Evolutionary conservation across 2,797 vertebrate species (phyloP).

Genomic region (Sebastes vulpes): DNA sequence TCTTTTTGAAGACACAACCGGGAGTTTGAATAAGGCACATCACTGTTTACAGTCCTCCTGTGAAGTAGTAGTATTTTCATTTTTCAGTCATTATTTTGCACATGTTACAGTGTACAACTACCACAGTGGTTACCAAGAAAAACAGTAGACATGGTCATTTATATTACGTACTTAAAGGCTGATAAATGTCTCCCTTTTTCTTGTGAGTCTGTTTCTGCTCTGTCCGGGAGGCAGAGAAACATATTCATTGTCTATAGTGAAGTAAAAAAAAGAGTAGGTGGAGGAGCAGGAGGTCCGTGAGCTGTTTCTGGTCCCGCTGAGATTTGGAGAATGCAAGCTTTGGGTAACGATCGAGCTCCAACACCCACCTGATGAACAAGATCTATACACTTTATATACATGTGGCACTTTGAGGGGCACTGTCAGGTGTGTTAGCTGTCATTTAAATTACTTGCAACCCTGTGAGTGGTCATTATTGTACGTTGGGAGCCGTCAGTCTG

Average conservation of each 20-base stretch:
- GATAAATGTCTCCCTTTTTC: slow-evolving; percentile 81
- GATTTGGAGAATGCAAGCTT: background rate
- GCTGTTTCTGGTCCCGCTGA: slow-evolving; percentile 10
- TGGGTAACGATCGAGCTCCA: background rate
- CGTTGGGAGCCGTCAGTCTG: background rate
- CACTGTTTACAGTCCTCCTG: slow-evolving; percentile 31
- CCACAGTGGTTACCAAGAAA: slow-evolving; percentile 45
- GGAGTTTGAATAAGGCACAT: slow-evolving; percentile 69
- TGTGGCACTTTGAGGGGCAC: slow-evolving; percentile 25
- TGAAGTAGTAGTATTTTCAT: slow-evolving; percentile 36
- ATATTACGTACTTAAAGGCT: slow-evolving; percentile 51
- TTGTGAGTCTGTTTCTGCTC: slow-evolving; percentile 62
- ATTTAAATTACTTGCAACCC: slow-evolving; percentile 31
- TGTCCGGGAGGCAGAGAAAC: slow-evolving; percentile 61
- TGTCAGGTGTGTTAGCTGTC: slow-evolving; percentile 43
- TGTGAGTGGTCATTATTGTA: slow-evolving; percentile 5
- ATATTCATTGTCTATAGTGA: slow-evolving; percentile 17
- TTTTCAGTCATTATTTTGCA: slow-evolving; percentile 55
- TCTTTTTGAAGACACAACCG: slow-evolving; percentile 38
- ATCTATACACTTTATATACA: slow-evolving; percentile 28
- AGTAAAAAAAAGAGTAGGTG: slow-evolving; percentile 24
- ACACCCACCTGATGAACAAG: slow-evolving; percentile 12
- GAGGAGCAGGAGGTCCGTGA: slow-evolving; percentile 6
- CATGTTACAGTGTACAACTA: slow-evolving; percentile 65
- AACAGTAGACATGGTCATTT: slow-evolving; percentile 35